These are phyloP conservation scores for Penaeus japonicus DNA, from an alignment of 1,140 invertebrate species.

Conservation along the genomic window DNA sequence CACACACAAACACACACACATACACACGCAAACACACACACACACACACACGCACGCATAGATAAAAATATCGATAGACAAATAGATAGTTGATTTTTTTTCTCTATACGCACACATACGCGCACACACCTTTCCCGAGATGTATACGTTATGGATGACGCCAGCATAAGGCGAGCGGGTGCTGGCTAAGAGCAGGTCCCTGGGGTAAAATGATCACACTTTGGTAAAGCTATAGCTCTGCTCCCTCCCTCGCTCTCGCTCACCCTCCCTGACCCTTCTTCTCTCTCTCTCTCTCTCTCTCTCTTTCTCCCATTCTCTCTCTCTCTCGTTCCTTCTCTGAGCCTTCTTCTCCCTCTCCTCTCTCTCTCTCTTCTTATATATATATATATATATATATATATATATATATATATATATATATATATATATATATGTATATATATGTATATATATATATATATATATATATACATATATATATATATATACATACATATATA, in stretches of 20 bases:
- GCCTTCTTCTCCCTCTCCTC: too few relatives aligned
- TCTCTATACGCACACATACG: too few relatives aligned
- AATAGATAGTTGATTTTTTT: too few relatives aligned
- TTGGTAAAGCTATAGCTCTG: background rate
- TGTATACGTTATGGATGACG: background rate
- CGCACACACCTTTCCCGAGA: background rate
- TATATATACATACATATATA: too few relatives aligned
- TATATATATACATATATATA: too few relatives aligned
- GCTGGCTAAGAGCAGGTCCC: background rate
- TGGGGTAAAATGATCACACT: background rate
- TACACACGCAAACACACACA: background rate
- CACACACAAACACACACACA: background rate
- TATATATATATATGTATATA: background rate
- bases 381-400: background rate
- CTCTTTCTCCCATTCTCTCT: background rate
- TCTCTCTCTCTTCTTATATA: background rate
- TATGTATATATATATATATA: background rate
- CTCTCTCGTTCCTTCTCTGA: background rate
- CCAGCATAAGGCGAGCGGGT: too few relatives aligned
- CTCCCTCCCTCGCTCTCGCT: background rate
- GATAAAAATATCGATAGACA: too few relatives aligned
- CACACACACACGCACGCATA: too few relatives aligned
- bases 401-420: conserved; percentile 6
- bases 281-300: background rate
- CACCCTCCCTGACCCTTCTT: background rate